Base-by-base conservation (phyloP, 2,888 invertebrate genomes). In the Alviniconcha strummeri region DNA sequence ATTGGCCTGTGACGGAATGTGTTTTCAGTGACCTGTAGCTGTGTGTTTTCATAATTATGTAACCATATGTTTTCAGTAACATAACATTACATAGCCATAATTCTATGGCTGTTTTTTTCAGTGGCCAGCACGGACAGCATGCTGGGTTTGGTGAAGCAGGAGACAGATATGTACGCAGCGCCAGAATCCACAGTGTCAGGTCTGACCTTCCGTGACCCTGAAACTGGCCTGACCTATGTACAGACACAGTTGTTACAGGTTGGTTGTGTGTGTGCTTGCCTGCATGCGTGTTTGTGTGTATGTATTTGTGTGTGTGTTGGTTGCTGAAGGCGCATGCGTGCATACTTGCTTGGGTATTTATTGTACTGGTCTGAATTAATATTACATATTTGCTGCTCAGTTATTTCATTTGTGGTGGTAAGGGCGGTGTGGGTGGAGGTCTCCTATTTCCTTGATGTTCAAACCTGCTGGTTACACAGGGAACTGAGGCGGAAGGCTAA, bases 241-340 rank as follows among this genome's bases (percentile, higher is more conserved):
- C 94, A 94, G 86, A 93, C 93, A 74, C 93, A 93, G 85, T 89
- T 94, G 17, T 85, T 94, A 71, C 94, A 93, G 92, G 94, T 93
- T 84, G 86, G 80, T 76, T 36, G 36, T 36, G 36, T 36, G 36
- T 1, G 3, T 36, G 17, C 54, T 13, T 55, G 11, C 4, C 13
- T 55, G 17, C 3, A n/a, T 71, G 71, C 69, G 54, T 52, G 52
- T 60, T 91, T 93, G 54, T 75, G 57, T 56, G 19, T 56, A 57
- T 76, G 60, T 69, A 52, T 69, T 54, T 69, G 67, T 79, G 52
- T 64, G 57, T 77, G 7, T 0, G 36, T 0, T 0, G 3, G 36
- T 36, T 36, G 3, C 3, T 36, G 36, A 36, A 36, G 36, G 36
- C 3, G 36, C 36, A 36, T 36, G 36, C 36, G 36, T 36, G 36